Evolutionary conservation across 2,113 vertebrate species (phyloP), one percentile per base, ranked within the genome.

Genomic region (Callaeas wilsoni): DNA sequence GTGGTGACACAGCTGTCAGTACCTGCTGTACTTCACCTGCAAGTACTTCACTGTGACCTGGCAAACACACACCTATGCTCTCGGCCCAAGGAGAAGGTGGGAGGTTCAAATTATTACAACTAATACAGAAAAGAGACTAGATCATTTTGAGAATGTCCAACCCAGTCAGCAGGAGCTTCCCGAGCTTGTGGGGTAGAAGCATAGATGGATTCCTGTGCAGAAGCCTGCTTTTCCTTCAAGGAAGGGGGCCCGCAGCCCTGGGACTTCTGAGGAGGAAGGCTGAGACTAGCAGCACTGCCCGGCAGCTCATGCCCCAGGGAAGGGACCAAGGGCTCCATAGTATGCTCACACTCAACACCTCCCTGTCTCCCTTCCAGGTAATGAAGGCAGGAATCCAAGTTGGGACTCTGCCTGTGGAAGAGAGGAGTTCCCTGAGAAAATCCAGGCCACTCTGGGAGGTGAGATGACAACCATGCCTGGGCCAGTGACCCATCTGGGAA

Each of bases 311-410:
- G 6, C 10, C 50, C 56, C 13, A 9, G 20, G 35, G n/a, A n/a
- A 9, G 20, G 5, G 44, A 41, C 21, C 10, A 4, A 53, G 37
- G 15, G 23, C 62, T 46, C 53, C 2, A 0, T 1, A 30, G 44
- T 55, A 62, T 0, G 0, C 22, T 68, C 55, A 74, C 29, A 20
- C 29, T 15, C 20, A 16, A 21, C 52, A 42, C 23, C 9, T 39
- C 37, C 47, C 70, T 1, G 1, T 6, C 21, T 17, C 21, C 70
- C 62, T 69, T 18, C 56, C 62, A 79, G 13, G 41, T 33, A 22
- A 41, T 0, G 14, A 39, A n/a, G 18, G 10, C 62, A 60, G 25
- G 37, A 91, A 62, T 33, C 33, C 5, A 8, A 18, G 29, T 1
- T 16, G 37, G 47, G 53, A 37, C 18, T 35, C 16, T 7, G 39